These are phyloP conservation scores for Brachyrhaphis roseni DNA, from an alignment of 2,797 vertebrate genomes.

Conservation along the genomic window DNA sequence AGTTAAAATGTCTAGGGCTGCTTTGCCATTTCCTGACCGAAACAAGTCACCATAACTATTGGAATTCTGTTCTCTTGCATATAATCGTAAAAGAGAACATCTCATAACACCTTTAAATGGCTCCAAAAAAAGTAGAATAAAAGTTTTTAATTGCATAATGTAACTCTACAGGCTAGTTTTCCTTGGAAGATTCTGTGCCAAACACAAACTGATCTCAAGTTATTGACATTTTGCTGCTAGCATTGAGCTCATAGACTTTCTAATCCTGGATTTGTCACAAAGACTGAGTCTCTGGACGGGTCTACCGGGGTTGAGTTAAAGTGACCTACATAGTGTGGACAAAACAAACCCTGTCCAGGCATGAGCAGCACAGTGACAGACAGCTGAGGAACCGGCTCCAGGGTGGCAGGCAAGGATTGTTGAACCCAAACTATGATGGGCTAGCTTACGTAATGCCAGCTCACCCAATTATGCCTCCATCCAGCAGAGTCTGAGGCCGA, in stretches of 20 bases:
- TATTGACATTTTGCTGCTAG: background rate
- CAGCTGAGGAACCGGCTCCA: constrained; percentile 2
- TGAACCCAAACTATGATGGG: background rate
- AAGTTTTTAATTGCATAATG: background rate
- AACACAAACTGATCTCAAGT: background rate
- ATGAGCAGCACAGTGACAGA: background rate
- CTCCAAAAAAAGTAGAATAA: background rate
- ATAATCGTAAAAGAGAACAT: background rate
- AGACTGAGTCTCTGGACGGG: background rate
- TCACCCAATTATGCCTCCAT: background rate
- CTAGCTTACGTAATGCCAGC: background rate
- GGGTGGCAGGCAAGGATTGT: background rate
- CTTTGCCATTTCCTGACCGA: background rate
- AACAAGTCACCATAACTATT: too few relatives aligned
- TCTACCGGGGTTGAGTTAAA: background rate
- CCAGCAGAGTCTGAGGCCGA: too few relatives aligned
- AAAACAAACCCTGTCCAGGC: background rate
- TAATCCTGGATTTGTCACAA: background rate
- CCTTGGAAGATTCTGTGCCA: background rate
- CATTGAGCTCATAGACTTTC: background rate
- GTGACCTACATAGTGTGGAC: background rate
- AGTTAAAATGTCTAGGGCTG: background rate
- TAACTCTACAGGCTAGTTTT: background rate
- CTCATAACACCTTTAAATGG: background rate
- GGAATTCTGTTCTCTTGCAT: too few relatives aligned